Evolutionary conservation across 2,888 invertebrate species (phyloP), one percentile per base, ranked within the genome.

Genomic region (Fabriciana adippe): DNA sequence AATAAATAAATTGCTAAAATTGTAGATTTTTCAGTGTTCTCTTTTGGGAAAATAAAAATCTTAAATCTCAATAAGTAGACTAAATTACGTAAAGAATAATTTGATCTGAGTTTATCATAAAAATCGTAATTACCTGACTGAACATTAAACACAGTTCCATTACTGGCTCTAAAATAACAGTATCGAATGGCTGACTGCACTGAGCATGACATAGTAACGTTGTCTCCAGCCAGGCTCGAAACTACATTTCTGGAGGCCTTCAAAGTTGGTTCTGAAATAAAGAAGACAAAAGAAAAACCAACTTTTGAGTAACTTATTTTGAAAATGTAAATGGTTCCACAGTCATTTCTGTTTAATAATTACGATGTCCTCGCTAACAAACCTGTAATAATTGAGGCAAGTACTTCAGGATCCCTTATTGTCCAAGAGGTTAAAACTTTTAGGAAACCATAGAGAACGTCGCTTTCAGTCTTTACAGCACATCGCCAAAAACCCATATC

Each of bases 401-500:
- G 79, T 5, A 77, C 70, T 53, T 75, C 81, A 2, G 83, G 78
- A 50, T 81, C 79, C 16, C 72, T 68, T 69, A 84, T 76, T 3
- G 79, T 75, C 79, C 80, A 83, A 0, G 85, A 83, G 35, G 80
- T 80, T 8, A 81, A 70, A 1, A 87, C 84, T 0, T 70, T 72
- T n/a, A 90, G 69, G 81, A 89, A 90, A 2, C 86, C 90, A 64
- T 83, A 89, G 79, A 83, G 81, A 2, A 75, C 79, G 6, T 83
- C 81, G 0, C 70, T 68, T 0, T 76, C 76, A 0, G 90, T 88
- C 41, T 86, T 81, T n/a, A 92, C 70, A 26, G 81, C 85, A 56
- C 92, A 92, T 18, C 92, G 85, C 92, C 92, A 92, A 21, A 87
- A 66, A 0, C 92, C 92, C 15, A 83, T 67, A 69, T 90, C 89